Evolutionary conservation across 2,113 vertebrate genomes (phyloP).

Genomic region (Brachyhypopomus occidentalis): DNA sequence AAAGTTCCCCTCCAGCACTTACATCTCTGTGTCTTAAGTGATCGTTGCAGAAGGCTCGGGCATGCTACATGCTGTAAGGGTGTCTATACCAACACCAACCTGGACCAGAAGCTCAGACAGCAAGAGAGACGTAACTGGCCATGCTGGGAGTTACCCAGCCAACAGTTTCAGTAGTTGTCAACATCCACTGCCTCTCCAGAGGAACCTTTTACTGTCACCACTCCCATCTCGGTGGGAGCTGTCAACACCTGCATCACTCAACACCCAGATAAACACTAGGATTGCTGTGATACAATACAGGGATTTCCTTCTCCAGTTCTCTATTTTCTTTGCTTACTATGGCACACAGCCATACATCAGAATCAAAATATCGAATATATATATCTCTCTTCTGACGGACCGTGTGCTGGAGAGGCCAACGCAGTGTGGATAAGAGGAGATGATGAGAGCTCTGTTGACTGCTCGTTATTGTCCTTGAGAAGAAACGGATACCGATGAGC

Average conservation of each 20-base stretch:
- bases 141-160: neutral
- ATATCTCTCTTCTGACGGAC: neutral
- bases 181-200: neutral
- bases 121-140: neutral
- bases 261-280: neutral
- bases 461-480: neutral
- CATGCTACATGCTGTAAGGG: no score
- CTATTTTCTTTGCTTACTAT: neutral
- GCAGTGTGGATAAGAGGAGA: neutral
- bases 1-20: no score
- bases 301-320: neutral
- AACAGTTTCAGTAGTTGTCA: neutral
- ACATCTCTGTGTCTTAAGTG: no score
- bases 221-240: neutral
- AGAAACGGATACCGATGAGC: neutral
- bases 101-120: neutral
- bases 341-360: neutral
- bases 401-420: neutral
- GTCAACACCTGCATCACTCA: conserved; percentile 22
- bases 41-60: no score
- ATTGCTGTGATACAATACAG: neutral
- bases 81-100: neutral
- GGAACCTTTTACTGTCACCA: conserved; percentile 25
- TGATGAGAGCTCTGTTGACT: neutral
- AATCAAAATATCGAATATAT: conserved; percentile 6